A percentile compares a stretch with the other conserved stretches of the same genome.
Conservation (phyloP, 2,888 invertebrate species). For the Hemithea aestivaria region DNA sequence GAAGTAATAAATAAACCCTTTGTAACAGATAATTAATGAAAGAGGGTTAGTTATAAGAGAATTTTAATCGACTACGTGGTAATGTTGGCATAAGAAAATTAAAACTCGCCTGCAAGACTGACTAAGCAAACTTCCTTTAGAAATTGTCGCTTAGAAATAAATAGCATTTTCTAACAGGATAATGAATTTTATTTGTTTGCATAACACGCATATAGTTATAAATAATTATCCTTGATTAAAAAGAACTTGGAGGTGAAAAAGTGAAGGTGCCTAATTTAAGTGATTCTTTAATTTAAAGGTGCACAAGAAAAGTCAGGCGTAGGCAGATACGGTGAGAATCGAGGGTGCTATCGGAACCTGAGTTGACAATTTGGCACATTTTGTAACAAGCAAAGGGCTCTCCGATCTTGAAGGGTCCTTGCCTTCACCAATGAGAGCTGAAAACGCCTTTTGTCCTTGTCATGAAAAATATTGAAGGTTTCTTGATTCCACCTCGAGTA, state of each 20-base stretch:
- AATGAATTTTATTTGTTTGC: too few relatives aligned
- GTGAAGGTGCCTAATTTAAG: slow-evolving; percentile 7
- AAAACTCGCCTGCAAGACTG: slow-evolving; percentile 32
- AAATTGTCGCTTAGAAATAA: slow-evolving; percentile 27
- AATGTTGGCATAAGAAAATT: slow-evolving; percentile 53
- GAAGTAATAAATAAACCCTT: slow-evolving; percentile 44
- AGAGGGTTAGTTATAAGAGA: slow-evolving; percentile 39
- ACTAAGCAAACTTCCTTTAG: slow-evolving; percentile 32
- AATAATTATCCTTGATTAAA: too few relatives aligned
- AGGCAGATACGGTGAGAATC: slow-evolving; percentile 41
- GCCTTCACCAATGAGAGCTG: slow-evolving; percentile 46
- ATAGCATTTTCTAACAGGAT: slow-evolving; percentile 11
- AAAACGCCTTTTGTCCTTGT: slow-evolving; percentile 53
- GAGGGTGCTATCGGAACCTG: slow-evolving; percentile 52
- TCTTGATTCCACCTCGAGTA: slow-evolving; percentile 36
- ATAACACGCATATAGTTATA: too few relatives aligned
- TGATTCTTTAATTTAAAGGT: slow-evolving; percentile 18
- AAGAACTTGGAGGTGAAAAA: slow-evolving; percentile 7
- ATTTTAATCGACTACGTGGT: slow-evolving; percentile 60
- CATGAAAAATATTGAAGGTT: slow-evolving; percentile 53
- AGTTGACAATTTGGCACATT: slow-evolving; percentile 69
- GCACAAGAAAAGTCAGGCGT: slow-evolving; percentile 20
- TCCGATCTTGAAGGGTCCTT: slow-evolving; percentile 40
- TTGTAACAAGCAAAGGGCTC: slow-evolving; percentile 53
- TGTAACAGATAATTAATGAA: slow-evolving; percentile 46